A percentile compares a stretch with the other conserved stretches of the same genome.
Evolutionary conservation across 2,888 invertebrate species (phyloP).

Genomic region (Leptinotarsa tumamoca): DNA sequence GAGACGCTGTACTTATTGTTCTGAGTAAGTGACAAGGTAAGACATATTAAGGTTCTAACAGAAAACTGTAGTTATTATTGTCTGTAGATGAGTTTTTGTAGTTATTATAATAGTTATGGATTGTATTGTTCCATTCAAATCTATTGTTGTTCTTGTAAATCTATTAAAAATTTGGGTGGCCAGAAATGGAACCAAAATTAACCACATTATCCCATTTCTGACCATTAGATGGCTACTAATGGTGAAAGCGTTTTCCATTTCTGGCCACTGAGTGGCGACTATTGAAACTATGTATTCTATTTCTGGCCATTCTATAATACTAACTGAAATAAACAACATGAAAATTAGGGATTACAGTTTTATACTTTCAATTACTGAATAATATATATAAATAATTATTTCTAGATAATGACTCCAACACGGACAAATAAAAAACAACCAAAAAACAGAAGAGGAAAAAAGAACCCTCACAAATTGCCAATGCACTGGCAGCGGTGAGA

Average conservation of each 20-base stretch:
- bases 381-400: conserved; percentile 2
- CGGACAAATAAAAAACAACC: background rate
- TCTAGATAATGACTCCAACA: conserved; percentile 11
- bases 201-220: conserved; percentile 7
- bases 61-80: background rate
- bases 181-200: conserved; percentile 12
- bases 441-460: background rate
- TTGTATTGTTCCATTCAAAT: conserved; percentile 13
- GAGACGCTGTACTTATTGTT: background rate
- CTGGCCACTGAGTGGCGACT: conserved; percentile 8
- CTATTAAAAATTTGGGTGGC: background rate
- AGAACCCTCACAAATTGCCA: conserved; percentile 21
- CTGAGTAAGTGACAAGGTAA: conserved; percentile 6
- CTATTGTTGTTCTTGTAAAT: conserved; percentile 4
- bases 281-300: conserved; percentile 14
- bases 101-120: conserved; percentile 10
- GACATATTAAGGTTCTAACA: conserved; percentile 15
- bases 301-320: background rate
- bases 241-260: conserved; percentile 7
- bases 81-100: conserved; percentile 1
- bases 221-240: conserved; percentile 7
- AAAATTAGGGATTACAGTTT: background rate
- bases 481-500: conserved; percentile 5
- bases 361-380: background rate
- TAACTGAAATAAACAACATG: conserved; percentile 4